These are phyloP conservation scores for Piscicola geometra DNA, from an alignment of 2,888 invertebrate genomes.

Conservation along the genomic window DNA sequence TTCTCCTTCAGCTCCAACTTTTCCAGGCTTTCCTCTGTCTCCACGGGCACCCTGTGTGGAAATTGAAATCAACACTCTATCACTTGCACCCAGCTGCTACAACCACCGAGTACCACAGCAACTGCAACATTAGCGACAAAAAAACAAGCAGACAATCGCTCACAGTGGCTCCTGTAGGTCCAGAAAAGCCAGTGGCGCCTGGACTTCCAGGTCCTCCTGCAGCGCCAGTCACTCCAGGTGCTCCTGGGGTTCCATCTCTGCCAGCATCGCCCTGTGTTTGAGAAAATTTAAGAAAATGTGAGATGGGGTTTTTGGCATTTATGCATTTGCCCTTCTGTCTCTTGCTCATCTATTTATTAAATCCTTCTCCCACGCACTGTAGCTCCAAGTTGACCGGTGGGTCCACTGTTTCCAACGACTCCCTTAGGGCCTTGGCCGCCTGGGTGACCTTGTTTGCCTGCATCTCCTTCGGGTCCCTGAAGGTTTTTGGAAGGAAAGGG, in stretches of 20 bases:
- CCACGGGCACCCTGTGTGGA: constrained; percentile 36
- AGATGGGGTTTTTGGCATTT: too few relatives aligned
- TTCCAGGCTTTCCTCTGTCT: constrained; percentile 38
- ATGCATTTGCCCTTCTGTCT: too few relatives aligned
- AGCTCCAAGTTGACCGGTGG: not conserved
- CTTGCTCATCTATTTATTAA: too few relatives aligned
- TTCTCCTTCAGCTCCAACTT: constrained; percentile 38
- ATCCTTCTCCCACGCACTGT: not conserved
- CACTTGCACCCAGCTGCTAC: not conserved
- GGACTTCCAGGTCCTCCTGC: constrained; percentile 37
- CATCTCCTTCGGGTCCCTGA: constrained; percentile 12
- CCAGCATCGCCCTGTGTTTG: constrained; percentile 40
- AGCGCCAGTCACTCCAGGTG: constrained; percentile 38
- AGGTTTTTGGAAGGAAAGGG: not conserved
- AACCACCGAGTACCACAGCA: not conserved
- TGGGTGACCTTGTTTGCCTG: constrained; percentile 12
- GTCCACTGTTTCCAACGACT: not conserved
- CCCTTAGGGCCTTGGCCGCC: constrained; percentile 10
- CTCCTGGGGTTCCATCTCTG: constrained; percentile 39
- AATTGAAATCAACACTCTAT: not conserved
- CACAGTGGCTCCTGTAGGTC: constrained; percentile 9
- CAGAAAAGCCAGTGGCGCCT: constrained; percentile 22
- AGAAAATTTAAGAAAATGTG: too few relatives aligned
- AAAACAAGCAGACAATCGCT: not conserved
- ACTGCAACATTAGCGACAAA: not conserved